Base-by-base conservation (phyloP, 2,888 invertebrate genomes). In the Xylocampa areola region DNA sequence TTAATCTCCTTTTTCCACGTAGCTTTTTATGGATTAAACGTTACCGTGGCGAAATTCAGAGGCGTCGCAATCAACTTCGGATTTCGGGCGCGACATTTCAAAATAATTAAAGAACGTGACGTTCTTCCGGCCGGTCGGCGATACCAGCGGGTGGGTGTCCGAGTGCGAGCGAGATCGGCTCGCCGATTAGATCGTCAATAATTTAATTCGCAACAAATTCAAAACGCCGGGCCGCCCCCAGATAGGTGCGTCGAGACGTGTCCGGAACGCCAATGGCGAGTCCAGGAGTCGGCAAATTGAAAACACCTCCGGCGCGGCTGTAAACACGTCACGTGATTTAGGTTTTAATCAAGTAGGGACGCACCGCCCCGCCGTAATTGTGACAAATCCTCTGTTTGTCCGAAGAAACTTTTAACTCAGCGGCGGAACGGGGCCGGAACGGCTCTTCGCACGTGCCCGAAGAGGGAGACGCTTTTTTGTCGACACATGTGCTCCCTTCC, bases 321-420 rank as follows among this genome's bases (percentile, higher is more conserved):
- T 94, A 94, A 93, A 94, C 94, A 93, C 92, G 94, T 93, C 94
- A 93, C 94, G 94, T 94, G 94, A 94, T 94, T 94, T 94, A 94
- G 94, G 93, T 93, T 94, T 94, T 94, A 94, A 94, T 94, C 94
- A 94, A 94, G 92, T 90, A 90, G 92, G 92, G 92, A 90, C 93
- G 89, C 90, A 82, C 88, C 88, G 86, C 87, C 89, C 89, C 82
- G 87, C 84, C 90, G 93, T 94, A 94, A 94, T 94, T 94, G 94
- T 93, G 94, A 94, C 94, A 94, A 94, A 94, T 93, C 92, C 94
- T 92, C 93, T 94, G 94, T 94, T 94, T 94, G 94, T 93, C 90
- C 92, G 91, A 91, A 88, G 88, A 86, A 93, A 94, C 91, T 93
- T 93, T 94, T 92, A 93, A 93, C 92, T 92, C 88, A 86, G 83